Conservation (phyloP, 2,113 vertebrate genomes). For the Mellivora capensis region DNA sequence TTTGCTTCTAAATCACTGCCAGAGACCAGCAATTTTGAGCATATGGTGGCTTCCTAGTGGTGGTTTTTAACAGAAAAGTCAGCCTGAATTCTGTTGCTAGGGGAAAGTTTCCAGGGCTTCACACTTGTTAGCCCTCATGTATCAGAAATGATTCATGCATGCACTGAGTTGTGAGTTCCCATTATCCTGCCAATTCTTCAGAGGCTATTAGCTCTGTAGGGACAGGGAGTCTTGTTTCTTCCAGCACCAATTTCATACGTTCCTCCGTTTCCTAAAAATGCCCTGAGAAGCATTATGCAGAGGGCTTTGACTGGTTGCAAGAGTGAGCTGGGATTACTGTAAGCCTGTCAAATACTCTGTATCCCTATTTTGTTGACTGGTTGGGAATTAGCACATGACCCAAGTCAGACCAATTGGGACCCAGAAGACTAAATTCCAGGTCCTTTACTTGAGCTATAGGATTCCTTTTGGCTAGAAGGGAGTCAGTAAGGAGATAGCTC, state of each 20-base stretch:
- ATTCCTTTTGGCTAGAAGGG: not conserved
- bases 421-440: not conserved
- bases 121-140: not conserved
- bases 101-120: not conserved
- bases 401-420: not conserved
- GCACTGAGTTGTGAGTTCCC: not conserved
- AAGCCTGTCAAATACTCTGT: not conserved
- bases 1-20: constrained; percentile 46
- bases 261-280: not conserved
- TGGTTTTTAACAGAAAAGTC: not conserved
- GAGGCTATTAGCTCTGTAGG: not conserved
- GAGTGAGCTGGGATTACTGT: not conserved
- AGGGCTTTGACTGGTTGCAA: not conserved
- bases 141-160: not conserved
- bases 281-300: not conserved
- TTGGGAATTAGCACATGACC: not conserved
- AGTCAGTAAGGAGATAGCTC: not conserved
- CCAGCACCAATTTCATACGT: not conserved
- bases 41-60: constrained; percentile 18
- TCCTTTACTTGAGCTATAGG: not conserved
- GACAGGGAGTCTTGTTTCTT: not conserved
- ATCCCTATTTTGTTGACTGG: not conserved
- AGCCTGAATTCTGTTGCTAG: not conserved
- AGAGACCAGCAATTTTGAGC: constrained; percentile 21
- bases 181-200: not conserved